Percentiles rank a stretch among this genome's conserved stretches.
Evolutionary conservation across 2,113 vertebrate genomes (phyloP).

Genomic region (Albula glossodonta): DNA sequence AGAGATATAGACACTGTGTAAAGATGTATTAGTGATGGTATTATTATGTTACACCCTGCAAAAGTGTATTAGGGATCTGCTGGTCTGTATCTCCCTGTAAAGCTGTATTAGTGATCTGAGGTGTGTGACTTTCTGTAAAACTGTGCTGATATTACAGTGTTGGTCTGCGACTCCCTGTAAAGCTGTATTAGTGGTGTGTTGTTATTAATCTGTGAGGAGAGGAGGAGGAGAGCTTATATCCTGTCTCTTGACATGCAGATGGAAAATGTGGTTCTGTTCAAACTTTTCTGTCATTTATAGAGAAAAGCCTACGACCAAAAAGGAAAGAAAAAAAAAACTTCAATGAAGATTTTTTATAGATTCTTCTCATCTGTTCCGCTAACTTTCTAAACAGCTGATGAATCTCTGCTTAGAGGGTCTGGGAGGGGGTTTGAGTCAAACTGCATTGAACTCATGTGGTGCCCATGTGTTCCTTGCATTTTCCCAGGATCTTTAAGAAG

Average conservation of each 20-base stretch:
- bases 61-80: not conserved
- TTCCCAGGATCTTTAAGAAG: constrained; percentile 35
- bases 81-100: not conserved
- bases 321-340: not conserved
- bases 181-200: not conserved
- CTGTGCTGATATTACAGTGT: too few species aligned
- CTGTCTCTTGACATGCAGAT: constrained; percentile 1
- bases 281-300: constrained; percentile 20
- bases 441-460: constrained; percentile 40
- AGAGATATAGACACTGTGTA: not conserved
- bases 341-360: not conserved
- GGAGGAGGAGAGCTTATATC: not conserved
- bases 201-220: not conserved
- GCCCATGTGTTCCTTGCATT: constrained; percentile 52
- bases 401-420: not conserved
- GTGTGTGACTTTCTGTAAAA: too few species aligned
- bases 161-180: too few species aligned
- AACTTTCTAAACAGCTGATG: not conserved
- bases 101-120: not conserved
- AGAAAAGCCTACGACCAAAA: not conserved
- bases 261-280: constrained; percentile 5
- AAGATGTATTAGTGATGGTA: not conserved
- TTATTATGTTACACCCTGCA: not conserved
- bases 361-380: constrained; percentile 25
- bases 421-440: not conserved